A percentile compares a stretch with the other conserved stretches of the same genome.
phyloP scores from a whole-genome alignment of 2,888 invertebrate species.

The Zonitis immaculata region DNA sequence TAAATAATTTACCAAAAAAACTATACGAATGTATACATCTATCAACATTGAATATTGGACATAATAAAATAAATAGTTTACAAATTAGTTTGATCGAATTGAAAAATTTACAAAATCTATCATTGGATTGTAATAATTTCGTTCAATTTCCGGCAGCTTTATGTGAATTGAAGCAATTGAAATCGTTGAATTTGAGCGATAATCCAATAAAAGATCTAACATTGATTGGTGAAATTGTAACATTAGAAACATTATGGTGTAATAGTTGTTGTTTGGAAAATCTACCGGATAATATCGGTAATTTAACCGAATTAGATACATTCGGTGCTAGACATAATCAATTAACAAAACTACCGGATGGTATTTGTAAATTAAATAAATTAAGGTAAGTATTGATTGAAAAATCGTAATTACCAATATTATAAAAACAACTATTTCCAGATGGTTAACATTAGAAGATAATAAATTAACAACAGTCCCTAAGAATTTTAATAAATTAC shows the following conservation, averaged over 20 bases:
- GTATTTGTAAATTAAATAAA: conserved; percentile 54
- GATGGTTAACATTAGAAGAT: conserved; percentile 64
- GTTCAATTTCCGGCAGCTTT: conserved; percentile 58
- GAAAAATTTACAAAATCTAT: conserved; percentile 56
- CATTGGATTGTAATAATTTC: conserved; percentile 63
- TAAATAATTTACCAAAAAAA: conserved; percentile 56
- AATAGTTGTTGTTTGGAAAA: conserved; percentile 55
- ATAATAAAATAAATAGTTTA: conserved; percentile 57
- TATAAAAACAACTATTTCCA: conserved; percentile 26
- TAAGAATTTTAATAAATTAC: conserved; percentile 50
- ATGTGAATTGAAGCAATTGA: conserved; percentile 55
- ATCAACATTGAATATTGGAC: conserved; percentile 60
- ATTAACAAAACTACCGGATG: conserved; percentile 54
- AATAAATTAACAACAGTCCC: conserved; percentile 57
- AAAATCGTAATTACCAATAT: no score
- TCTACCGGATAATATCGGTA: conserved; percentile 60
- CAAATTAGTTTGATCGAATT: conserved; percentile 53
- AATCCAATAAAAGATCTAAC: conserved; percentile 58
- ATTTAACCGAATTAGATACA: conserved; percentile 58
- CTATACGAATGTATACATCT: conserved; percentile 56
- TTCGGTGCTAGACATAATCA: conserved; percentile 64
- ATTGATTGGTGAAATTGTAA: conserved; percentile 56
- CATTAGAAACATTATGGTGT: conserved; percentile 64
- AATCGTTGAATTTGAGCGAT: conserved; percentile 62
- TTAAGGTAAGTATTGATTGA: conserved; percentile 48